phyloP scores from a whole-genome alignment of 2,113 vertebrate species.

The Tragelaphus strepsiceros region DNA sequence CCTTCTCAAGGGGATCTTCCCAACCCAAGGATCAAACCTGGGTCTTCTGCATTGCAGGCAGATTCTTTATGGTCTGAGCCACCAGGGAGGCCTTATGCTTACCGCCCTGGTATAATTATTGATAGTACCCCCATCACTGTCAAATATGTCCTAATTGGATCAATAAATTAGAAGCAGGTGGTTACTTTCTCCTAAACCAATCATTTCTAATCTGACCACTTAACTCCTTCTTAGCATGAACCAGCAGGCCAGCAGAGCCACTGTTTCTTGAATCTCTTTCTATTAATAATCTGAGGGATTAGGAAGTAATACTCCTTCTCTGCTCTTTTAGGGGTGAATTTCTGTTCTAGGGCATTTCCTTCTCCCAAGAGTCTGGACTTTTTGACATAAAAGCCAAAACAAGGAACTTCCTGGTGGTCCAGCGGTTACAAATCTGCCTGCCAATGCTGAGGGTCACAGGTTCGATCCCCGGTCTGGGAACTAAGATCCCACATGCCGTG shows the following conservation, averaged over 20 bases:
- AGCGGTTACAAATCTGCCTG: background rate
- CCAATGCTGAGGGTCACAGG: background rate
- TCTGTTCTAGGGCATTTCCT: background rate
- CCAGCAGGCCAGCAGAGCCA: background rate
- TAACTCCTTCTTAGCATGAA: background rate
- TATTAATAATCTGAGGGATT: background rate
- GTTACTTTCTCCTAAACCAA: background rate
- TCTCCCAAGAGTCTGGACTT: background rate
- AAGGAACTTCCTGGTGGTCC: background rate
- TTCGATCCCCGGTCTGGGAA: background rate
- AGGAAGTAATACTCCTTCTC: background rate
- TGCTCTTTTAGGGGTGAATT: background rate
- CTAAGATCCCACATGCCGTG: background rate
- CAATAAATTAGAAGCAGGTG: background rate
- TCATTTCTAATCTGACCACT: background rate
- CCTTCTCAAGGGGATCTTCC: background rate
- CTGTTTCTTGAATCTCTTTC: background rate
- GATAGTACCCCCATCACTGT: background rate
- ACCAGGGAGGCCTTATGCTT: background rate
- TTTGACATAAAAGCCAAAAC: background rate
- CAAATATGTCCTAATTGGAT: background rate
- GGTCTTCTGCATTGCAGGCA: background rate
- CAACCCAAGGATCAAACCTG: background rate
- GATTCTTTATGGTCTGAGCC: background rate
- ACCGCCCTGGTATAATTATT: background rate